These are phyloP conservation scores for Rhombomys opimus DNA, from an alignment of 2,113 vertebrate species.

Conservation along the genomic window DNA sequence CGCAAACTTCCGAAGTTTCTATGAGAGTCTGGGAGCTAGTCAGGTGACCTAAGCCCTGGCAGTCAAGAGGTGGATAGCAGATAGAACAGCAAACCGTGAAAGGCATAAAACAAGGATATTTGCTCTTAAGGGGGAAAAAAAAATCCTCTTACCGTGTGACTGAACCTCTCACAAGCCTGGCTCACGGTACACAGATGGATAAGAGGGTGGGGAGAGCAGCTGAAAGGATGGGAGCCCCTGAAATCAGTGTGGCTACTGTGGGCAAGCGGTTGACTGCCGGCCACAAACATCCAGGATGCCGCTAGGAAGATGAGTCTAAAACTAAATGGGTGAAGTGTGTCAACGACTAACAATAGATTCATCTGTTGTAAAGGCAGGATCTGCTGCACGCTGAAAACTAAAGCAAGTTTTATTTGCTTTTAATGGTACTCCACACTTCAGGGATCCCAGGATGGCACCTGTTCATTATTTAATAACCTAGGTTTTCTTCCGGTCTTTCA, in stretches of 20 bases:
- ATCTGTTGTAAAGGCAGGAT: background rate
- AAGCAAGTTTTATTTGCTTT: background rate
- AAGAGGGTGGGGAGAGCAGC: background rate
- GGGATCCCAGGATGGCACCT: too few relatives aligned
- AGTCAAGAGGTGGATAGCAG: background rate
- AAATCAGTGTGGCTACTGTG: background rate
- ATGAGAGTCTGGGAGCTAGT: background rate
- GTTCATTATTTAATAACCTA: background rate
- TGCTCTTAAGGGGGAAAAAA: background rate
- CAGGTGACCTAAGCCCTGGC: background rate
- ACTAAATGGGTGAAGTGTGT: background rate
- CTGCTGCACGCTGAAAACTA: background rate
- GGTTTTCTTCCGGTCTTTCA: background rate
- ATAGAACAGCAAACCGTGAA: background rate
- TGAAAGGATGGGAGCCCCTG: background rate
- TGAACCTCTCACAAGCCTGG: background rate
- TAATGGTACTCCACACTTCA: background rate
- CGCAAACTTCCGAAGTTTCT: background rate
- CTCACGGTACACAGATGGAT: background rate
- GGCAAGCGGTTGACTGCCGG: background rate
- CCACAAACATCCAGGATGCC: background rate
- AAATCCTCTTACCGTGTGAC: background rate
- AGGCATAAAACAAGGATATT: background rate
- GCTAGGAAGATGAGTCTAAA: conserved; percentile 5
- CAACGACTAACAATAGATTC: background rate